Conservation (phyloP, 2,888 invertebrate species). For the Chelonus formosanus region DNA sequence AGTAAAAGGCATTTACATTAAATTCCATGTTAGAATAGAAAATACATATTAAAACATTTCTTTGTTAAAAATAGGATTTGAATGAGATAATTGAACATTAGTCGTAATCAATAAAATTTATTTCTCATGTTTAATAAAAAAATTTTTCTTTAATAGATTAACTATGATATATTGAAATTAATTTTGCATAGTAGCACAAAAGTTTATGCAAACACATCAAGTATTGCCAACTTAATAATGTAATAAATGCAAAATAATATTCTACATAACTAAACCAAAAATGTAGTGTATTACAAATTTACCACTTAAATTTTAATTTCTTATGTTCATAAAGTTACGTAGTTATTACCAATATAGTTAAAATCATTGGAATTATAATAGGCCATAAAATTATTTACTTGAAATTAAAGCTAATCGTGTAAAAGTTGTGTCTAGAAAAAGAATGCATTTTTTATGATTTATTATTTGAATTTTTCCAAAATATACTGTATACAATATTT, state of each 20-base stretch:
- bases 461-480: constrained; percentile 61
- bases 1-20: not conserved
- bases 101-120: constrained; percentile 26
- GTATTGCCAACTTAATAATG: constrained; percentile 34
- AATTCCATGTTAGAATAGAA: too few species aligned
- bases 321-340: not conserved
- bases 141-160: constrained; percentile 27
- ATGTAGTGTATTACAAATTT: not conserved
- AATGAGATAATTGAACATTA: not conserved
- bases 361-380: constrained; percentile 37
- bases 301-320: too few species aligned
- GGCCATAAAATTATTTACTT: constrained; percentile 42
- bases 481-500: constrained; percentile 65
- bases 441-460: constrained; percentile 47
- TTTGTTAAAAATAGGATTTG: constrained; percentile 2
- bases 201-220: too few species aligned
- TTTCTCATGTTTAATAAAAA: constrained; percentile 43
- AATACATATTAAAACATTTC: not conserved
- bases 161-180: too few species aligned
- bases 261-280: constrained; percentile 24
- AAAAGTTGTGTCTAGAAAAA: constrained; percentile 31
- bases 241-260: constrained; percentile 36
- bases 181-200: too few species aligned
- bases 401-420: constrained; percentile 28
- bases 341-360: constrained; percentile 16